Evolutionary conservation across 1,140 invertebrate genomes (phyloP).

Genomic region (Olivierus martensii): DNA sequence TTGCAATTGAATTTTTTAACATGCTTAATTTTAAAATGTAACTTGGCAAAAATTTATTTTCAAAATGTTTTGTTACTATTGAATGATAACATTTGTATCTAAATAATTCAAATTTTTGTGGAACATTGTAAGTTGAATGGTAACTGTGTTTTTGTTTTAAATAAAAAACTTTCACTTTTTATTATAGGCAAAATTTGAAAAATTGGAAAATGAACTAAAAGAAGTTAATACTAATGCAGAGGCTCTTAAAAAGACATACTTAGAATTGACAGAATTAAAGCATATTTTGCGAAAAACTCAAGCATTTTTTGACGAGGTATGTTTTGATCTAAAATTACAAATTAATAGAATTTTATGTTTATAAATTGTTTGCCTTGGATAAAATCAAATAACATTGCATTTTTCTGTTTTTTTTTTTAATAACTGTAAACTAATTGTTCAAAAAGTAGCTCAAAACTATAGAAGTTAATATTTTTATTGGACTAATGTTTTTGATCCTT

Average conservation of each 20-base stretch:
- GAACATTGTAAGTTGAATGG: no score
- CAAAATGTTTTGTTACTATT: no score
- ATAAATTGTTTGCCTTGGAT: not conserved
- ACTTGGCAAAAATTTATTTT: no score
- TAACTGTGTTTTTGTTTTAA: not conserved
- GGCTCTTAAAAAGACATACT: conserved; percentile 40
- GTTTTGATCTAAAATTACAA: conserved; percentile 1
- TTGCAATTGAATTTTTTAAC: no score
- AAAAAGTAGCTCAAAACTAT: no score
- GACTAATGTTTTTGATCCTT: no score
- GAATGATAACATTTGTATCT: no score
- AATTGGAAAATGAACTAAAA: conserved; percentile 33
- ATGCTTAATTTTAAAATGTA: no score
- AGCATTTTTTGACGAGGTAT: conserved; percentile 40
- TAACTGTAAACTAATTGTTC: not conserved
- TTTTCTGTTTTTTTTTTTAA: not conserved
- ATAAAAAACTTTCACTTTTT: not conserved
- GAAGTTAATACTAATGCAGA: conserved; percentile 43
- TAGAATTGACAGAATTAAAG: conserved; percentile 73
- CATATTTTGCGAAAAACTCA: conserved; percentile 43
- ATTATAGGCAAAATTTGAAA: conserved; percentile 33
- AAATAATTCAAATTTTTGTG: no score
- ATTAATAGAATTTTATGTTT: no score
- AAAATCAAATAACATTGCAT: not conserved
- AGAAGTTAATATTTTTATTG: not conserved